Evolutionary conservation across 2,888 invertebrate species (phyloP), one percentile per base, ranked within the genome.

Genomic region (Serrognathus titanus): DNA sequence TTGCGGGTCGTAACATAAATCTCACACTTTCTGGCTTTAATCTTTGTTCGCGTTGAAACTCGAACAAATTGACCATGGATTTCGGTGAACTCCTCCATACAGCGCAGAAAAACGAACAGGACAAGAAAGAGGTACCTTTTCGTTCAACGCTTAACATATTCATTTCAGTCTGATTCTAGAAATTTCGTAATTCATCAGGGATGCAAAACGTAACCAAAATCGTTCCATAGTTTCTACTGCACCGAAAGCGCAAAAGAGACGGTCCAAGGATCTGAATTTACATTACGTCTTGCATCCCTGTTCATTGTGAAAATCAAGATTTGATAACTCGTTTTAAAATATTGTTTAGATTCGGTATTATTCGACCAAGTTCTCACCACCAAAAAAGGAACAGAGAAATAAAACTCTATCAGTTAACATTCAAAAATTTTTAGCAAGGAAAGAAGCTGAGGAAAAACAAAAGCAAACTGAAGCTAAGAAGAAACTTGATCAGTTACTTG

Each of bases 341-440:
- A 13, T 51, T 47, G 2, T 31, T 20, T 13, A 83, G 80, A 74
- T 78, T 36, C 80, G 82, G 64, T 91, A 83, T 71, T 93, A 92
- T 71, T 88, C 85, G 69, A 89, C 92, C 2, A 87, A 88, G 64
- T 92, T 89, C 72, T 84, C 88, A 60, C 90, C 93, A 1, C 91
- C 92, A 0, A 43, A 92, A 92, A 71, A 93, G 92, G 70, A 86
- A 88, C 67, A 82, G 84, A 40, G 87, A 88, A 66, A 83, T 85
- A 52, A 84, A 62, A 82, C 82, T 58, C 79, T 94, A 6, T 92
- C 92, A 0, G 84, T 82, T 1, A 92, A 92, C 66, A 89, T 94
- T 50, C 88, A 90, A 72, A 91, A 88, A 72, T 94, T 94, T 75
- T 78, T 94, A 12, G 90, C 87, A 1, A 87, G 87, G 66, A 90